Conservation (phyloP, 2,797 vertebrate genomes). For the Octomys mimax region DNA sequence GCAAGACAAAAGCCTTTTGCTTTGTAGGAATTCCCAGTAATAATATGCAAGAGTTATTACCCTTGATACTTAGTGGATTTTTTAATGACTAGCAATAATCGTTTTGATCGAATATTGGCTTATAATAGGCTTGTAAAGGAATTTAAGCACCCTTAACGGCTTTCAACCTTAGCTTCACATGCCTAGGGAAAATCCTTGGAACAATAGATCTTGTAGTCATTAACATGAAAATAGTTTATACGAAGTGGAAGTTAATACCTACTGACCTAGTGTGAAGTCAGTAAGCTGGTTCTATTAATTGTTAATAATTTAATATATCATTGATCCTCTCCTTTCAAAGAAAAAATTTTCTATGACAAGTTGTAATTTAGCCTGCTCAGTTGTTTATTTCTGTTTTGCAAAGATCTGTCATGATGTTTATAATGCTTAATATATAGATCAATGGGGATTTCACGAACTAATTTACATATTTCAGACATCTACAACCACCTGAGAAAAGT, state of each 20-base stretch:
- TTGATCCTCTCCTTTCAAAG: conserved; percentile 42
- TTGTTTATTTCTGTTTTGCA: background rate
- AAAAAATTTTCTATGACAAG: conserved; percentile 46
- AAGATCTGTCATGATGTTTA: conserved; percentile 15
- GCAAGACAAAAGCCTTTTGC: conserved; percentile 86
- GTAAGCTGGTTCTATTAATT: conserved; percentile 59
- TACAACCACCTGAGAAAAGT: background rate
- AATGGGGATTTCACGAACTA: background rate
- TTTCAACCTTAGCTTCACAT: conserved; percentile 75
- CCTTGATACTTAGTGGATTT: conserved; percentile 87
- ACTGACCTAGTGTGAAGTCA: conserved; percentile 66
- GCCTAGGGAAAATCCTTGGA: conserved; percentile 69
- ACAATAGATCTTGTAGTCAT: conserved; percentile 84
- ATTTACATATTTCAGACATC: conserved; percentile 52
- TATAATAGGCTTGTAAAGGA: conserved; percentile 87
- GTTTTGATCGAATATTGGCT: conserved; percentile 89
- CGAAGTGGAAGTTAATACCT: conserved; percentile 73
- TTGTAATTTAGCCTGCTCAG: conserved; percentile 52
- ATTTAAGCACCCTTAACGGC: conserved; percentile 83
- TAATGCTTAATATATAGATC: conserved; percentile 50
- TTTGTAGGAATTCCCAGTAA: conserved; percentile 90
- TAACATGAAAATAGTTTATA: conserved; percentile 79
- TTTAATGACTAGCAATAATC: conserved; percentile 89
- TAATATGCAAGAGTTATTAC: conserved; percentile 91
- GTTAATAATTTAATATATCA: conserved; percentile 64